Percentiles rank a stretch among this genome's conserved stretches.
These are phyloP conservation scores for Parus major DNA, from an alignment of 2,113 vertebrate genomes.

Conservation along the genomic window DNA sequence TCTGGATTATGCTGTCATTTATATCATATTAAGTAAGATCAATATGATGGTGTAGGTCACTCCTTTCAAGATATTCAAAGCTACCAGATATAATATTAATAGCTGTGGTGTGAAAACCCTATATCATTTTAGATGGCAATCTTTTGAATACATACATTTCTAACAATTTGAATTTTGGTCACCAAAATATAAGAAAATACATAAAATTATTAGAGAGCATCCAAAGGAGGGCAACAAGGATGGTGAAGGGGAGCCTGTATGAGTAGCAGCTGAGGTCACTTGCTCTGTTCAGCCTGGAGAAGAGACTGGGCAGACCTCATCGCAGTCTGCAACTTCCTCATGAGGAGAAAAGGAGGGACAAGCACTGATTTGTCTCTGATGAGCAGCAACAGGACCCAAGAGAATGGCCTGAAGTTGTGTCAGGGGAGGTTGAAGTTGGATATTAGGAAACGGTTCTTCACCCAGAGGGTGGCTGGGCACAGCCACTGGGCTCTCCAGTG, in stretches of 20 bases:
- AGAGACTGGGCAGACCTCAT: background rate
- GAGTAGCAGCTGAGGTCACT: background rate
- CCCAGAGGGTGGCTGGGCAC: accelerated
- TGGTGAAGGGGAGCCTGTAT: background rate
- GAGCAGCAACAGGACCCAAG: accelerated
- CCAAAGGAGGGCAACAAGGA: background rate
- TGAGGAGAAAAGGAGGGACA: background rate
- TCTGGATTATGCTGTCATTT: background rate
- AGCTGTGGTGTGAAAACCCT: background rate
- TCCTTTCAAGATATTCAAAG: background rate
- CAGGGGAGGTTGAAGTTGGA: too few relatives aligned
- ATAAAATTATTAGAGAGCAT: background rate
- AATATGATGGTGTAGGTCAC: background rate
- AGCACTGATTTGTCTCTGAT: background rate
- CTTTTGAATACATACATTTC: background rate
- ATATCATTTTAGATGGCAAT: background rate
- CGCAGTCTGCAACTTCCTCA: accelerated
- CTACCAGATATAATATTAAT: background rate
- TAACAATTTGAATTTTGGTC: background rate
- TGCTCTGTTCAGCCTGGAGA: background rate
- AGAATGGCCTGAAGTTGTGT: background rate
- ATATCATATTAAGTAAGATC: background rate
- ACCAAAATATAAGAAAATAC: background rate
- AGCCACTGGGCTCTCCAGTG: too few relatives aligned
- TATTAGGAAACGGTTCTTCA: accelerated